Evolutionary conservation across 2,113 vertebrate genomes (phyloP).

Genomic region (Bothrops jararaca): DNA sequence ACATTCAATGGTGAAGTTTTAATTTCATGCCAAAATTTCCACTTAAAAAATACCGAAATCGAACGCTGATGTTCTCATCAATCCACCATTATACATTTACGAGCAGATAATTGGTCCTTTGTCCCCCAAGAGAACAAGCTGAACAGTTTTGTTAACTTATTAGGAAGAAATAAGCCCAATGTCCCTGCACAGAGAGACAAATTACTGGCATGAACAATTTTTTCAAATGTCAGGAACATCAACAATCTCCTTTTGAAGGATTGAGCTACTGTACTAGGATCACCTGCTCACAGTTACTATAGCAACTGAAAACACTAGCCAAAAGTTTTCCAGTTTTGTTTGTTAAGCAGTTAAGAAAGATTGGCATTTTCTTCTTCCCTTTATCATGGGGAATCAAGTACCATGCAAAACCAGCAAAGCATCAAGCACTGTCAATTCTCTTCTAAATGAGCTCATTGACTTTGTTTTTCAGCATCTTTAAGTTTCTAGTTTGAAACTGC

Average conservation of each 20-base stretch:
- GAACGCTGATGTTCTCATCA: not conserved
- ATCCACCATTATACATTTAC: not conserved
- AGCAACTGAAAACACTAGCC: constrained; percentile 35
- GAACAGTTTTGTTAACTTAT: not conserved
- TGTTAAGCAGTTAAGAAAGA: constrained; percentile 35
- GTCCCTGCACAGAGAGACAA: not conserved
- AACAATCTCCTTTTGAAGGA: constrained; percentile 43
- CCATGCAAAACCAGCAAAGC: constrained; percentile 23
- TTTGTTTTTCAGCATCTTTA: constrained; percentile 41
- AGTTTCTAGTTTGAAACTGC: constrained; percentile 42
- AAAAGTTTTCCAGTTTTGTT: constrained; percentile 32
- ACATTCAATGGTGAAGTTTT: not conserved
- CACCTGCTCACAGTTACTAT: constrained; percentile 38
- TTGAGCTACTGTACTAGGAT: constrained; percentile 32
- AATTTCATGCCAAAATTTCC: not conserved
- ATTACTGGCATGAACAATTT: rapidly evolving
- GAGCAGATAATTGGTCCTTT: not conserved
- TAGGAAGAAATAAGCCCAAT: not conserved
- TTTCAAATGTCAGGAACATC: rapidly evolving
- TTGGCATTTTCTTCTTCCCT: constrained; percentile 36
- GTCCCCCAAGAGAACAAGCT: too few relatives aligned
- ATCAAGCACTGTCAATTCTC: constrained; percentile 24
- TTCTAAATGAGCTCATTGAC: constrained; percentile 6
- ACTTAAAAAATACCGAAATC: not conserved
- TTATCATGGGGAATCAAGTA: constrained; percentile 28